These are phyloP conservation scores for Callosobruchus maculatus DNA, from an alignment of 2,888 invertebrate genomes.

Conservation along the genomic window DNA sequence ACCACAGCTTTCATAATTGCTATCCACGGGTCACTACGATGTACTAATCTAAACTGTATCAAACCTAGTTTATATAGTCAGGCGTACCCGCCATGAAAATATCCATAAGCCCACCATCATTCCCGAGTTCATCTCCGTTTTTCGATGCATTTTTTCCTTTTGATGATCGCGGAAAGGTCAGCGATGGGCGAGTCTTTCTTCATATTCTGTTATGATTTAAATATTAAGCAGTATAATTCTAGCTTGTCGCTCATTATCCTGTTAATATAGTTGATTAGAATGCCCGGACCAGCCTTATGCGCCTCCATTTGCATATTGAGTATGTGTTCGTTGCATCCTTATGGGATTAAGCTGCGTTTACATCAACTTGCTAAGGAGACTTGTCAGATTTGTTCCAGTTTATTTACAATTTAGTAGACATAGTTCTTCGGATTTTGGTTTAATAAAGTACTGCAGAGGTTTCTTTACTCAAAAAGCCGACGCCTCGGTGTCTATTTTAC, in stretches of 20 bases:
- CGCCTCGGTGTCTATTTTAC: too few species aligned
- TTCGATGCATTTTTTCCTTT: constrained; percentile 9
- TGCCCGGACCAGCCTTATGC: neutral
- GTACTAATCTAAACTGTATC: constrained; percentile 8
- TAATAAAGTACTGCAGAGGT: too few species aligned
- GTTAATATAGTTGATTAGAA: neutral
- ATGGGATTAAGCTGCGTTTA: neutral
- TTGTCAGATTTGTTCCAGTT: neutral
- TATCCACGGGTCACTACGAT: constrained; percentile 12
- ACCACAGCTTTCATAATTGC: constrained; percentile 17
- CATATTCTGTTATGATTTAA: neutral
- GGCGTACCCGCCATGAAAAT: constrained; percentile 7
- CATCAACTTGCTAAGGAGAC: neutral
- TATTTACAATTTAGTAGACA: too few species aligned
- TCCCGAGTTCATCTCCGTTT: constrained; percentile 12
- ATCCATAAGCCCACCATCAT: constrained; percentile 10
- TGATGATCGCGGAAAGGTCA: neutral
- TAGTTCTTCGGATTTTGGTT: too few species aligned
- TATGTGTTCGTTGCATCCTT: neutral
- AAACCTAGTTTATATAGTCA: constrained; percentile 20
- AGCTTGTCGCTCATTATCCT: neutral
- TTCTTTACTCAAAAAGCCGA: too few species aligned
- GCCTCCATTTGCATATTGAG: neutral
- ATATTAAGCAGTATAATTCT: neutral
- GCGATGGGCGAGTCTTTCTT: neutral